These are phyloP conservation scores for Apus apus DNA, from an alignment of 2,113 vertebrate species.

Conservation along the genomic window DNA sequence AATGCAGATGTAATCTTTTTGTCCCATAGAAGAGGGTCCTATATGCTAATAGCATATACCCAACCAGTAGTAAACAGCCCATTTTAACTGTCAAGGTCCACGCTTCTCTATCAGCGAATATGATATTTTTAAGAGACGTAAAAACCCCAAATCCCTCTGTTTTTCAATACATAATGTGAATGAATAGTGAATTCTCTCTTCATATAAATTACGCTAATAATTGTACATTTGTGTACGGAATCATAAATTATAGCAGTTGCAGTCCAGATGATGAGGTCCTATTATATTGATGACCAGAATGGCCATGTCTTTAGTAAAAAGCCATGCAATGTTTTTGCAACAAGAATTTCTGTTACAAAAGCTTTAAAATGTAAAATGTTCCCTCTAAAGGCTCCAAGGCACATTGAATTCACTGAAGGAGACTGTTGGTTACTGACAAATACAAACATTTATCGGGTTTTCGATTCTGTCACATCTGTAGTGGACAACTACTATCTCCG, in stretches of 20 bases:
- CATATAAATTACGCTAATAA: slow-evolving; percentile 1
- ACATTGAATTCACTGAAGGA: background rate
- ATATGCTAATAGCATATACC: slow-evolving; percentile 37
- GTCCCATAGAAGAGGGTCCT: slow-evolving; percentile 38
- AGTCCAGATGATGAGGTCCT: background rate
- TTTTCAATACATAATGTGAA: slow-evolving; percentile 14
- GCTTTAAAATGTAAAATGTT: background rate
- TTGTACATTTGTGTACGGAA: background rate
- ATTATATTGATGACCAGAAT: background rate
- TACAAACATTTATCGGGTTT: background rate
- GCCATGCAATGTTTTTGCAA: background rate
- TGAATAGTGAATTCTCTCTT: background rate
- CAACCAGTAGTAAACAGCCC: slow-evolving; percentile 10
- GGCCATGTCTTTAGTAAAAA: background rate
- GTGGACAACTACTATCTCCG: background rate
- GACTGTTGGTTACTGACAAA: background rate
- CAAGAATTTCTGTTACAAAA: background rate
- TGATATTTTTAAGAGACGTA: slow-evolving; percentile 8
- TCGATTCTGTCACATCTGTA: background rate
- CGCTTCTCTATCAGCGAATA: background rate
- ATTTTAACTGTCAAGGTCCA: background rate
- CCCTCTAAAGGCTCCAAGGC: background rate
- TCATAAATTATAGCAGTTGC: background rate
- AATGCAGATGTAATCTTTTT: slow-evolving; percentile 43
- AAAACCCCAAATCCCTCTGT: background rate